These are phyloP conservation scores for Aix galericulata DNA, from an alignment of 2,113 vertebrate species.

Conservation along the genomic window DNA sequence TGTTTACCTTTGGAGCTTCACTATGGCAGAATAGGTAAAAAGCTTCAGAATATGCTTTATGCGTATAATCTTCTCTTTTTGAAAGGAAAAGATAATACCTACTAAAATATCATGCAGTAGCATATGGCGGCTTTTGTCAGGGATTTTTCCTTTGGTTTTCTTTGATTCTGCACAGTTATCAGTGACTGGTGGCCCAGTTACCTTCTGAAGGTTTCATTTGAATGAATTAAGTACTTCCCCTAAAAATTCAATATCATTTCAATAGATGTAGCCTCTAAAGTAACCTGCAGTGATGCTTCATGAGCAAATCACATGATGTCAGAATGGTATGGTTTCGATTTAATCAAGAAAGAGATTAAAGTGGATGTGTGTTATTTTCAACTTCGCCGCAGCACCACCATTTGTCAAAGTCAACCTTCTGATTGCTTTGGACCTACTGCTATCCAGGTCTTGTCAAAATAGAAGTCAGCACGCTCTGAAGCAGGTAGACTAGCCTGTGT, in stretches of 20 bases:
- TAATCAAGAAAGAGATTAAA: conserved; percentile 99
- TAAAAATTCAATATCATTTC: conserved; percentile 86
- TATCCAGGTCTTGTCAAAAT: conserved; percentile 98
- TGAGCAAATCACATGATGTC: conserved; percentile 94
- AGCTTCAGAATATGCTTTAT: conserved; percentile 79
- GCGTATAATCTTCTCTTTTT: conserved; percentile 78
- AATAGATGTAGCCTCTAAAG: conserved; percentile 84
- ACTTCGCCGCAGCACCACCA: conserved; percentile 93
- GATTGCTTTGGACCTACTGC: conserved; percentile 99
- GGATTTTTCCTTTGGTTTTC: conserved; percentile 73
- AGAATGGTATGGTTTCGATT: conserved; percentile 95
- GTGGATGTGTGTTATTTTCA: conserved; percentile 99
- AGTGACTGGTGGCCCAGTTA: conserved; percentile 81
- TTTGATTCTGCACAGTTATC: conserved; percentile 72
- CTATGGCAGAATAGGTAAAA: conserved; percentile 81
- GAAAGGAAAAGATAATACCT: conserved; percentile 80
- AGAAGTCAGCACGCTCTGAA: conserved; percentile 86
- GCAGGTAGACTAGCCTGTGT: conserved; percentile 82
- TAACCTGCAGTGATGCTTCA: conserved; percentile 89
- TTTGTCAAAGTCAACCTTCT: conserved; percentile 99
- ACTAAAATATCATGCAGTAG: conserved; percentile 77
- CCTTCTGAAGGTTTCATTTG: conserved; percentile 84
- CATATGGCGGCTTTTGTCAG: conserved; percentile 70
- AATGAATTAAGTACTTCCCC: conserved; percentile 87
- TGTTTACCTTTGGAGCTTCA: conserved; percentile 88